Percentiles rank a stretch among this genome's conserved stretches.
Conservation (phyloP, 2,797 vertebrate species). For the Artibeus jamaicensis region DNA sequence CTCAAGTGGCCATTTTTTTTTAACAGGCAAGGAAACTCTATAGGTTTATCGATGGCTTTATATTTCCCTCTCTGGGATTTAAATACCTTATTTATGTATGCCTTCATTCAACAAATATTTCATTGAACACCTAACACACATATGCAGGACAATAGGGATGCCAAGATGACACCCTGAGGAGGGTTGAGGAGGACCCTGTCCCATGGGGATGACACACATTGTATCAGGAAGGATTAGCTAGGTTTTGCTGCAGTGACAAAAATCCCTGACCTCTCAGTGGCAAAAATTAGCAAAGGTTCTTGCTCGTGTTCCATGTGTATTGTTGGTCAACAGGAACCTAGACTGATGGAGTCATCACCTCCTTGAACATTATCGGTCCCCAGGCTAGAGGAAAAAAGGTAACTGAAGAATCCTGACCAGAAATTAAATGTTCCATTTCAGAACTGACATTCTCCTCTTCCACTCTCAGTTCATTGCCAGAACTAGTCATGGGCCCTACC, state of each 20-base stretch:
- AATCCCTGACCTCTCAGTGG: not conserved
- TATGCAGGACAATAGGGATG: not conserved
- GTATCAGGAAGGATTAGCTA: not conserved
- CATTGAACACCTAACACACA: not conserved
- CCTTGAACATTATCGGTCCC: not conserved
- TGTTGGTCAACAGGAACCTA: not conserved
- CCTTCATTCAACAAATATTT: not conserved
- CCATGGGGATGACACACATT: not conserved
- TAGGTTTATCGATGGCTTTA: not conserved
- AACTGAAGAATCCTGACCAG: not conserved
- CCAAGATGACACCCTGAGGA: not conserved
- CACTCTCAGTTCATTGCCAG: not conserved
- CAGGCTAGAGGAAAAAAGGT: not conserved
- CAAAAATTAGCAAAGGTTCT: not conserved
- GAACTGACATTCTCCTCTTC: not conserved
- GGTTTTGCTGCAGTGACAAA: not conserved
- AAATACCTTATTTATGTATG: not conserved
- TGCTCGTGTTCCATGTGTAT: not conserved
- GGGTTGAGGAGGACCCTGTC: not conserved
- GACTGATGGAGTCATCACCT: not conserved
- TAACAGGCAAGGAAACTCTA: not conserved
- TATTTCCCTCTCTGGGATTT: conserved; percentile 14
- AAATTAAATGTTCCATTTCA: not conserved
- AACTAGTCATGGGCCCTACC: not conserved
- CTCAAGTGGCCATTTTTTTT: conserved; percentile 23